Percentiles rank a stretch among this genome's conserved stretches.
These are phyloP conservation scores for Watsonalla cultraria DNA, from an alignment of 2,888 invertebrate species.

Conservation along the genomic window DNA sequence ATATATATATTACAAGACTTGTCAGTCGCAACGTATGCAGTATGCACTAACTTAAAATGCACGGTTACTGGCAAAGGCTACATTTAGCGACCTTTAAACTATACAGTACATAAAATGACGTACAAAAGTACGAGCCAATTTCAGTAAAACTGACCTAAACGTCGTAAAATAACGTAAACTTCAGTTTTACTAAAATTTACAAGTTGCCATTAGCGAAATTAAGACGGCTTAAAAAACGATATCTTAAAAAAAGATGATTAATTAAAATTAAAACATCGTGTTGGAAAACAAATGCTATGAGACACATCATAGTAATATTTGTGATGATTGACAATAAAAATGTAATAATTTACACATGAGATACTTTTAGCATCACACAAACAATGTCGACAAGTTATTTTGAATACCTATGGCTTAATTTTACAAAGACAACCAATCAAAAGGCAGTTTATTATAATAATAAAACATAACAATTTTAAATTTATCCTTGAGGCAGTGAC, in stretches of 20 bases:
- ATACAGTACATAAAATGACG: not conserved
- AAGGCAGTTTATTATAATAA: slow-evolving; percentile 21
- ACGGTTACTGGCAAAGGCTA: slow-evolving; percentile 65
- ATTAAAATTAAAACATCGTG: not conserved
- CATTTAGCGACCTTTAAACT: slow-evolving; percentile 15
- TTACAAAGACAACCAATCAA: slow-evolving; percentile 30
- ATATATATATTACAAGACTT: slow-evolving; percentile 23
- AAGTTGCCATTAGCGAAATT: not conserved
- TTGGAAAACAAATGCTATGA: slow-evolving; percentile 24
- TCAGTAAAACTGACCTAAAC: not conserved
- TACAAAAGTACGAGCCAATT: not conserved
- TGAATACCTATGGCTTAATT: slow-evolving; percentile 15
- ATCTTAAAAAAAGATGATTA: slow-evolving; percentile 11
- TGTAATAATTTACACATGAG: slow-evolving; percentile 10
- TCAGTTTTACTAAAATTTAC: not conserved
- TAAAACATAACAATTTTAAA: slow-evolving; percentile 23
- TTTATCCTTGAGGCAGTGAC: slow-evolving; percentile 54
- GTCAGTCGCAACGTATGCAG: slow-evolving; percentile 43
- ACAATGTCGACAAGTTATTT: slow-evolving; percentile 1
- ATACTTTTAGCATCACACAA: slow-evolving; percentile 1
- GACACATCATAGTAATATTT: slow-evolving; percentile 23
- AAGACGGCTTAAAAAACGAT: not conserved
- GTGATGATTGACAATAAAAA: slow-evolving; percentile 23
- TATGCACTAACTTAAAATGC: slow-evolving; percentile 61
- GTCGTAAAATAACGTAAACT: not conserved